phyloP scores from a whole-genome alignment of 2,113 vertebrate genomes.

The Sylvilagus bachmani region DNA sequence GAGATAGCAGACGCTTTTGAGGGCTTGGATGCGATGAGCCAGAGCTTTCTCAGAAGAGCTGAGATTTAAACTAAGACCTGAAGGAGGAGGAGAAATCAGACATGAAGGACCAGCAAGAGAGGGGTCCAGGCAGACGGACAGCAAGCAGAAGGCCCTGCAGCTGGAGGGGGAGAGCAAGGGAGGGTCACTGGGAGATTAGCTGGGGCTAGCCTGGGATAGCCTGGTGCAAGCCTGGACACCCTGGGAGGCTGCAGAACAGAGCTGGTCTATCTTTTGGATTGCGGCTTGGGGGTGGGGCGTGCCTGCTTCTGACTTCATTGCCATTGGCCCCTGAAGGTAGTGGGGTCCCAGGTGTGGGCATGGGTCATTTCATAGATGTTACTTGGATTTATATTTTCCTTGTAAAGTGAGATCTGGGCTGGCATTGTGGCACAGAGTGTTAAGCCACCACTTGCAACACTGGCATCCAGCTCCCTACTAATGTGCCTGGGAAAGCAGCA shows the following conservation, averaged over 20 bases:
- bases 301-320: neutral
- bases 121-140: neutral
- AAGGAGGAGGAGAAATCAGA: neutral
- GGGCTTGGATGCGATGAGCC: neutral
- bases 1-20: neutral
- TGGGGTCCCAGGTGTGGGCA: neutral
- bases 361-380: neutral
- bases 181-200: neutral
- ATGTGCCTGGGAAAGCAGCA: too few species aligned
- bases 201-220: neutral
- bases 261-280: rapidly evolving
- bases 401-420: neutral
- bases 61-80: neutral
- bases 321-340: neutral
- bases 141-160: neutral
- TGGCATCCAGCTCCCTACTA: too few species aligned
- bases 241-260: too few species aligned
- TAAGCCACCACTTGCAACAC: too few species aligned
- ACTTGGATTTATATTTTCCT: neutral
- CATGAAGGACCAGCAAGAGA: neutral
- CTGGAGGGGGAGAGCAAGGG: neutral
- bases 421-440: too few species aligned
- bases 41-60: neutral
- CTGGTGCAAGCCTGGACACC: neutral
- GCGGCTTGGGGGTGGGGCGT: neutral